Base-by-base conservation (phyloP, 2,113 vertebrate genomes). In the Piaya cayana region DNA sequence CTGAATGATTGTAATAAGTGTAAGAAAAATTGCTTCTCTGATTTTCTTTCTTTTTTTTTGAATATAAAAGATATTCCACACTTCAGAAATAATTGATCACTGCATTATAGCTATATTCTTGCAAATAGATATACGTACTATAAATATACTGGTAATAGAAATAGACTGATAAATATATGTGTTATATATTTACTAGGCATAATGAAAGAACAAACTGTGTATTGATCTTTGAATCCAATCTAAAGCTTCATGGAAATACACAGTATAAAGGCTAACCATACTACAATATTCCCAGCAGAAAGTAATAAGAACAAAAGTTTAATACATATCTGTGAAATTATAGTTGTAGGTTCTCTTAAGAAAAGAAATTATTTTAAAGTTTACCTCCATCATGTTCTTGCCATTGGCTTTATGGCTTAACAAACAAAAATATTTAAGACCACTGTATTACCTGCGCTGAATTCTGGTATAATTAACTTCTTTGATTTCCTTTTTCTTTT, bases 401-500 rank as follows among this genome's bases (percentile, higher is more conserved):
- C 11, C 45, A 82, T 58, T 8, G 47, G 34, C 7, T 64, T 65
- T 59, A 69, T 8, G 53, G 36, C 64, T 55, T 30, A 89, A 68
- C 10, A 36, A 75, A 12, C 6, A 37, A 67, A 22, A 56, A 14
- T 6, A 77, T 9, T 69, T 36, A 78, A 93, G 50, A 81, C 43
- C 42, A 91, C 18, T 88, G 34, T 63, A 97, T 98, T 98, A 98
- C 98, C 98, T 98, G 97, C 15, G 55, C 50, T 95, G 97, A 90
- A 89, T 94, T 97, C 94, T 96, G 85, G 34, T 82, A 95, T 83
- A 92, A 95, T 94, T 95, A 95, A 87, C 37, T 84, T 97, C 97
- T 97, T 98, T 92, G 56, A 82, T 96, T 95, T 86, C 93, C 67
- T 96, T 95, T 96, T 94, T 43, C 90, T 60, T 94, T 97, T 95